phyloP scores from a whole-genome alignment of 2,888 invertebrate species.

The Dexiosoma caninum region DNA sequence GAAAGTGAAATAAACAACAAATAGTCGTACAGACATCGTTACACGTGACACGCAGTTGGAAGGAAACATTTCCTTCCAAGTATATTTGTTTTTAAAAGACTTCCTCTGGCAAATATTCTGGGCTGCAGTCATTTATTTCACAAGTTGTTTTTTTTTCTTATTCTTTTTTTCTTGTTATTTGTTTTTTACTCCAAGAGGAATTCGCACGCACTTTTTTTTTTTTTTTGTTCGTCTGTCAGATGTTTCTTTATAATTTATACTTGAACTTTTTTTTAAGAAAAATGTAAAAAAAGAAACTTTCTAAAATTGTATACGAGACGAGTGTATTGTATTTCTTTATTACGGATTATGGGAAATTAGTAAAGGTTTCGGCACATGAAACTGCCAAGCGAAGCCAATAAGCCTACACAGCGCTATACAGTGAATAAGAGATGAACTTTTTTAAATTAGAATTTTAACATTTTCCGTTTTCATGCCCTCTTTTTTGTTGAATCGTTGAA shows the following conservation, averaged over 20 bases:
- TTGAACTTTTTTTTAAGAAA: background rate
- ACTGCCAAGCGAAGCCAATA: slow-evolving; percentile 1
- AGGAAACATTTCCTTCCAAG: background rate
- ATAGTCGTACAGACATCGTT: background rate
- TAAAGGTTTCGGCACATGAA: background rate
- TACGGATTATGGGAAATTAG: slow-evolving; percentile 17
- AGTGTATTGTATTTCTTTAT: background rate
- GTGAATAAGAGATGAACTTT: background rate
- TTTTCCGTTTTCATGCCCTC: background rate
- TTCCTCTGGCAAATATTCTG: background rate
- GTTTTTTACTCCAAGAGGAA: background rate
- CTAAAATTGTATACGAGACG: background rate
- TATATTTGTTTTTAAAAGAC: background rate
- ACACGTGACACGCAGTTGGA: background rate
- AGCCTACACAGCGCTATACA: background rate
- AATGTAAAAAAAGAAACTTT: background rate
- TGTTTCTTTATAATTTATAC: background rate
- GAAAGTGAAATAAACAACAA: no score
- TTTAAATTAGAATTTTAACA: background rate
- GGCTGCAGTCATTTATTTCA: background rate
- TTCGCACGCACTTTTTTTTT: slow-evolving; percentile 27
- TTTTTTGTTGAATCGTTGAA: background rate
- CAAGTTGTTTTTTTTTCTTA: no score
- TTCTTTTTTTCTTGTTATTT: slow-evolving; percentile 10
- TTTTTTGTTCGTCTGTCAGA: background rate